A percentile compares a stretch with the other conserved stretches of the same genome.
phyloP scores from a whole-genome alignment of 2,888 invertebrate species.

The Timema cristinae region DNA sequence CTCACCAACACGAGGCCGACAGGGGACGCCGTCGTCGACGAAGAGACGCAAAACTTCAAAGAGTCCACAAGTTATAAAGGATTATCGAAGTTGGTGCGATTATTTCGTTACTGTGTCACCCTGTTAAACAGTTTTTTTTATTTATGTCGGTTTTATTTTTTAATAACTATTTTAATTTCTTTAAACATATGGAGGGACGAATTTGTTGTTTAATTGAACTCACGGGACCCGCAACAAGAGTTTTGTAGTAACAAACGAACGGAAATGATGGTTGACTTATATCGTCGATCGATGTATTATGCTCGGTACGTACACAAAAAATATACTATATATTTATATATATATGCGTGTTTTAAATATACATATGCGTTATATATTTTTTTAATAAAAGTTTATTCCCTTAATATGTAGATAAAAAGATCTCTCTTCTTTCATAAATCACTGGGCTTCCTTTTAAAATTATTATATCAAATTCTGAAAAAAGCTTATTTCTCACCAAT shows the following conservation, averaged over 20 bases:
- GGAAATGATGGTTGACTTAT: constrained; percentile 26
- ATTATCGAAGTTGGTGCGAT: too few relatives aligned
- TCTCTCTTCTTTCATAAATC: constrained; percentile 28
- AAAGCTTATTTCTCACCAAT: not conserved
- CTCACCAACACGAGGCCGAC: constrained; percentile 22
- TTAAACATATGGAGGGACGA: constrained; percentile 28
- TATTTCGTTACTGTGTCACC: not conserved
- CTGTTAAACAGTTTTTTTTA: too few relatives aligned
- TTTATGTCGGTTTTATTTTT: too few relatives aligned
- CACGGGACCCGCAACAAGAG: constrained; percentile 23
- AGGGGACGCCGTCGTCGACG: constrained; percentile 21
- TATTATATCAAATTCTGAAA: not conserved
- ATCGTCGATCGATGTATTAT: constrained; percentile 26
- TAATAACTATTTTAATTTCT: not conserved
- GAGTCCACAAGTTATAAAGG: too few relatives aligned
- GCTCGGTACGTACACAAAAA: constrained; percentile 29
- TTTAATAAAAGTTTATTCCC: constrained; percentile 21
- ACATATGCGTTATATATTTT: constrained; percentile 25
- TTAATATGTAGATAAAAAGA: constrained; percentile 26
- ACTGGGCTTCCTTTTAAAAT: constrained; percentile 23
- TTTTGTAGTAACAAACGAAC: constrained; percentile 23
- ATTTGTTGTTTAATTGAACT: constrained; percentile 28
- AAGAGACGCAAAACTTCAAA: not conserved
- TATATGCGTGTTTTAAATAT: constrained; percentile 22
- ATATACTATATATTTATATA: constrained; percentile 27